Evolutionary conservation across 2,888 invertebrate species (phyloP).

Genomic region (Archips crataeganus): DNA sequence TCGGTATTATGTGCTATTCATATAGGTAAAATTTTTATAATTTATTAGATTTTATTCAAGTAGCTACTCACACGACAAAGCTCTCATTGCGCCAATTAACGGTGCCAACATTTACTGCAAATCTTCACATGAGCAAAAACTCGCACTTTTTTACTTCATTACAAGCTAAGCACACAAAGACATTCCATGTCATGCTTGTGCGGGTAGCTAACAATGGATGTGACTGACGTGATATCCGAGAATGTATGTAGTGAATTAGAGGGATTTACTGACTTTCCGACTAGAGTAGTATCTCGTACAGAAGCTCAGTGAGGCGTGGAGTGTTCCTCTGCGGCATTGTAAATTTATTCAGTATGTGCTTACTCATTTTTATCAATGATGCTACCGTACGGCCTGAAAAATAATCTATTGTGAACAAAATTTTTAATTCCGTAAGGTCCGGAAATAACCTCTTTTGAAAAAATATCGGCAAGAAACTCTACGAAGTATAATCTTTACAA

Average conservation of each 20-base stretch:
- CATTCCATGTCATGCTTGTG: constrained; percentile 26
- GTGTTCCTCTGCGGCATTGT: neutral
- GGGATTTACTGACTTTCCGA: constrained; percentile 16
- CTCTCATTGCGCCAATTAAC: neutral
- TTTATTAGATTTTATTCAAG: no score
- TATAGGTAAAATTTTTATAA: no score
- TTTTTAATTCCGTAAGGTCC: no score
- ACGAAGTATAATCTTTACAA: no score
- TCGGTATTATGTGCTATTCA: no score
- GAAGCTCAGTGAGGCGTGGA: constrained; percentile 10
- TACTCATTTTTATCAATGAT: no score
- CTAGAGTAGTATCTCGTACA: neutral
- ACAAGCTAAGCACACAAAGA: constrained; percentile 14
- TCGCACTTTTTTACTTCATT: constrained; percentile 11
- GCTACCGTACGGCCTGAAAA: no score
- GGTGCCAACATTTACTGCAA: neutral
- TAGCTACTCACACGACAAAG: neutral
- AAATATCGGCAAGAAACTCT: no score
- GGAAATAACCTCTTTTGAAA: no score
- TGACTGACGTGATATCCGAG: constrained; percentile 14
- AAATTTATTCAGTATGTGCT: neutral
- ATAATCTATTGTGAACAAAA: no score
- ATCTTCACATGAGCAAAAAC: constrained; percentile 11
- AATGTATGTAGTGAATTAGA: constrained; percentile 24
- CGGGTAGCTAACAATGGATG: constrained; percentile 23